Percentiles rank a stretch among this genome's conserved stretches.
Evolutionary conservation across 2,888 invertebrate genomes (phyloP).

Genomic region (Tetrapedia diversipes): DNA sequence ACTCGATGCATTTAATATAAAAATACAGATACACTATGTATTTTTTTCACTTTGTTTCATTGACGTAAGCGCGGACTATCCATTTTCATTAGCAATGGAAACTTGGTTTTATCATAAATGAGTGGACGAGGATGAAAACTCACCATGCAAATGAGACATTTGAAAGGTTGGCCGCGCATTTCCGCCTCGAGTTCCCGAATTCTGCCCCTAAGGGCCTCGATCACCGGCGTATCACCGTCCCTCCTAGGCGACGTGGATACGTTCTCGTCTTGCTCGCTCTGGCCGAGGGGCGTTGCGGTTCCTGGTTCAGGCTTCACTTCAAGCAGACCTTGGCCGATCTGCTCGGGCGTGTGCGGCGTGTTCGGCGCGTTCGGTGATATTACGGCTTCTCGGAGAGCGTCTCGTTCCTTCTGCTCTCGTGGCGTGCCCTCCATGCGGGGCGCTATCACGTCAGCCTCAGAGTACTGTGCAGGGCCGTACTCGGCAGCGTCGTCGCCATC

Average conservation of each 20-base stretch:
- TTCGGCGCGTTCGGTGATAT: slow-evolving; percentile 80
- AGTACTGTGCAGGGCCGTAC: slow-evolving; percentile 94
- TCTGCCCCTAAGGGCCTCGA: slow-evolving; percentile 90
- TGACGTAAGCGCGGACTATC: too few species aligned
- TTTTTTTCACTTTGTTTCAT: too few species aligned
- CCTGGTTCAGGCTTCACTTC: slow-evolving; percentile 81
- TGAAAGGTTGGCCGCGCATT: slow-evolving; percentile 86
- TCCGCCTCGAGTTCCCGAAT: slow-evolving; percentile 90
- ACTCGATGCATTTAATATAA: too few species aligned
- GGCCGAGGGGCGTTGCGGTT: slow-evolving; percentile 73
- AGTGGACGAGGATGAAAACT: slow-evolving; percentile 72
- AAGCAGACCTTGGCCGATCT: slow-evolving; percentile 73
- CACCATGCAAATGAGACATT: slow-evolving; percentile 94
- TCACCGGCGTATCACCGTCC: slow-evolving; percentile 82
- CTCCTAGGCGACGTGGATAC: slow-evolving; percentile 73
- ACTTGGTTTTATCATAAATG: too few species aligned
- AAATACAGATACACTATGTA: too few species aligned
- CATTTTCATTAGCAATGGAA: too few species aligned
- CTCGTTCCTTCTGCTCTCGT: slow-evolving; percentile 84
- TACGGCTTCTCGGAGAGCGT: slow-evolving; percentile 85
- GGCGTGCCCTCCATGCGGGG: slow-evolving; percentile 83
- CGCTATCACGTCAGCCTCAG: slow-evolving; percentile 88
- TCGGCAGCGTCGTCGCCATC: slow-evolving; percentile 93
- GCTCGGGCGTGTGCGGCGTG: slow-evolving; percentile 75
- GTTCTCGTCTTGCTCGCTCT: slow-evolving; percentile 71